Evolutionary conservation across 2,888 invertebrate species (phyloP), one percentile per base, ranked within the genome.

Genomic region (Automeris io): DNA sequence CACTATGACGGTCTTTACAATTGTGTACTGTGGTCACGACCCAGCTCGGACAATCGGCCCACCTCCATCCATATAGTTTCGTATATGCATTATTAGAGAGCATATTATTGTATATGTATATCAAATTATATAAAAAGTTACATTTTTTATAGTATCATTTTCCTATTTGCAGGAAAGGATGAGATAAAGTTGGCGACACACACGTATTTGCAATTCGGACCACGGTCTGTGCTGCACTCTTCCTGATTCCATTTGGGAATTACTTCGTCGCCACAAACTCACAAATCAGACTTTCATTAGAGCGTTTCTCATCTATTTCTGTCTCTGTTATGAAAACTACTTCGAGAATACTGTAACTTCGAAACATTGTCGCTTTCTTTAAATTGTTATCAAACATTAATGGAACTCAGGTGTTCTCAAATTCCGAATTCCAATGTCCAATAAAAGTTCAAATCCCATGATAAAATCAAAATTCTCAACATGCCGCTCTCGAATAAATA

Each of bases 241-340:
- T 79, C 70, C 61, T 85, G 85, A 86, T 86, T 86, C 81, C 85
- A 83, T 82, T 73, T 77, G 85, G 85, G 85, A 86, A 83, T 82
- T 72, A 72, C 72, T 66, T 61, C 70, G 75, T 78, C 80, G 74
- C 72, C 73, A 70, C 70, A 73, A 70, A 73, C 78, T 71, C 77
- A 75, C 82, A 81, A 82, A 82, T 82, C 82, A 78, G 70, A 75
- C 74, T 79, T 80, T 80, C 81, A 80, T 81, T 79, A 64, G 63
- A 65, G 61, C 52, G 46, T 49, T 35, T 24, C 24, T 31, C 24
- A 24, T 32, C 22, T 33, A 8, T 38, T 25, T 37, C 37, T 31
- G 23, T 22, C 13, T 25, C 24, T 31, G 8, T 25, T 38, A 38
- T 19, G 29, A 3, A 3, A 1, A 29, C 8, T 29, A 23, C 22